Conservation (phyloP, 30 jellyfish, hydroid and myxozoan genomes). For the Mastigias papua region DNA sequence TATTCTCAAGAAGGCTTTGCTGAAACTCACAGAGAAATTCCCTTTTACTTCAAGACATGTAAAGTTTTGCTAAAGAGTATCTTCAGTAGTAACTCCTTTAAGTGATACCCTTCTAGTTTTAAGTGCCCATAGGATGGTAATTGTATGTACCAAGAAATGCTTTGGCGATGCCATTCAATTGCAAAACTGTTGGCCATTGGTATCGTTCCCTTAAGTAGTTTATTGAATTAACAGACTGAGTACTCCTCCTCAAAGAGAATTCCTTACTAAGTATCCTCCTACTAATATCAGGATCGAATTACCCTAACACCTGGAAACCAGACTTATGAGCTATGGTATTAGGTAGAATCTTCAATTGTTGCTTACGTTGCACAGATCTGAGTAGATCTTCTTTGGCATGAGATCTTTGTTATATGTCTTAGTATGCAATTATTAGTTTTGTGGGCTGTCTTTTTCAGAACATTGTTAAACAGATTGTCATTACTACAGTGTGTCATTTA, state of each 20-base stretch:
- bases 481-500: not conserved
- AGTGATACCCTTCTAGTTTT: not conserved
- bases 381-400: not conserved
- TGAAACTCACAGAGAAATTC: not conserved
- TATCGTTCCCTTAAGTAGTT: no score
- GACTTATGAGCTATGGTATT: not conserved
- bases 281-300: no score
- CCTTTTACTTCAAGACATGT: not conserved
- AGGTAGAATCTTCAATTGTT: no score
- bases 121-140: not conserved
- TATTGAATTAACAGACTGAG: no score
- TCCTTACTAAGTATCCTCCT: no score
- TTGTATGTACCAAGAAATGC: not conserved
- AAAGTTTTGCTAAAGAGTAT: not conserved
- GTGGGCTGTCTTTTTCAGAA: conserved; percentile 9
- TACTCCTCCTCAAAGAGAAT: no score
- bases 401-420: conserved; percentile 12
- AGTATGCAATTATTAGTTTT: not conserved
- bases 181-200: no score
- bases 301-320: no score
- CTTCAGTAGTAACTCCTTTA: not conserved
- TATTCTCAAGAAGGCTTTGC: conserved; percentile 15
- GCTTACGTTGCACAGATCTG: not conserved
- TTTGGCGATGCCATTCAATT: no score
- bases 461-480: not conserved